Evolutionary conservation across 2,888 invertebrate genomes (phyloP).

Genomic region (Polydrusus cervinus): DNA sequence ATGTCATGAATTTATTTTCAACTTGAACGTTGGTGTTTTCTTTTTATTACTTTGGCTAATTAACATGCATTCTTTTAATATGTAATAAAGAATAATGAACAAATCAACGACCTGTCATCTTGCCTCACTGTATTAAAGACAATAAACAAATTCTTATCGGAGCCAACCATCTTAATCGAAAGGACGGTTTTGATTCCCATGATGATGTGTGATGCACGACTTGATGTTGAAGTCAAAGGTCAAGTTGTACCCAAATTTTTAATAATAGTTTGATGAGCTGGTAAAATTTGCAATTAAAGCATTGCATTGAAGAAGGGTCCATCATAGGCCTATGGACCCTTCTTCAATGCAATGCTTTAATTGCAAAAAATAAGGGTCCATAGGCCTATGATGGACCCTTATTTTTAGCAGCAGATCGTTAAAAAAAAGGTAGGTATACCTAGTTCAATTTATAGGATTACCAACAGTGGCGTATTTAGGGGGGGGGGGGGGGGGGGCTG

Average conservation of each 20-base stretch:
- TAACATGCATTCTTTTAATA: slow-evolving; percentile 31
- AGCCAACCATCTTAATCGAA: slow-evolving; percentile 32
- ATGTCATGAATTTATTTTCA: not conserved
- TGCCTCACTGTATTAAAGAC: slow-evolving; percentile 27
- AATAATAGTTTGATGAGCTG: slow-evolving; percentile 20
- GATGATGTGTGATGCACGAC: slow-evolving; percentile 35
- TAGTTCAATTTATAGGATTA: too few species aligned
- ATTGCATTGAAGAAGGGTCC: not conserved
- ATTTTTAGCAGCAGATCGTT: too few species aligned
- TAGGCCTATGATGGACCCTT: too few species aligned
- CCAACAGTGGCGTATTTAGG: too few species aligned
- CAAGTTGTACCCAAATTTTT: slow-evolving; percentile 21
- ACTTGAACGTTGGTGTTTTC: not conserved
- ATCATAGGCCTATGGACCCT: too few species aligned
- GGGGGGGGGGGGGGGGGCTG: too few species aligned
- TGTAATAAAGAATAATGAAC: slow-evolving; percentile 32
- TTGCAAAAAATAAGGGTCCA: too few species aligned
- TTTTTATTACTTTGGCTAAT: slow-evolving; percentile 19
- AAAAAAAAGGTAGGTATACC: too few species aligned
- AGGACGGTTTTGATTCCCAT: slow-evolving; percentile 40
- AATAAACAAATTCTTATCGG: slow-evolving; percentile 38
- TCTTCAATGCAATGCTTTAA: too few species aligned
- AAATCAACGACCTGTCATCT: slow-evolving; percentile 31
- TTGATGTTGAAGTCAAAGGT: slow-evolving; percentile 30
- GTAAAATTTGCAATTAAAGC: not conserved